Evolutionary conservation across 37 sponge, comb jelly and placozoan genomes (phyloP).

Genomic region (Chondrosia reniformis): DNA sequence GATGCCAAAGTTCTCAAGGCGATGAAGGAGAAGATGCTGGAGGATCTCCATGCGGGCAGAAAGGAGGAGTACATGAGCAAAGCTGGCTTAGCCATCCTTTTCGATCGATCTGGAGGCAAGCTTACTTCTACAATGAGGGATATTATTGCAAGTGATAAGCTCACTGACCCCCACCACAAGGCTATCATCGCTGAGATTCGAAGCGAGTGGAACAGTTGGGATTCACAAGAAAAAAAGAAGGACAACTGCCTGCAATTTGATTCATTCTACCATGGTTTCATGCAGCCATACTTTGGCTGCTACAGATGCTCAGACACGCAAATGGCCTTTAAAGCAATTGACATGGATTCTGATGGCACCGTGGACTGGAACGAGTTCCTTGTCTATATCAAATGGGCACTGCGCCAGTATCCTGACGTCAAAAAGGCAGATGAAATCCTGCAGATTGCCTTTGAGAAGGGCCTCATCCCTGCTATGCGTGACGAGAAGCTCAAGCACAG

Average conservation of each 20-base stretch:
- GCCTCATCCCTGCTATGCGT: slow-evolving; percentile 81
- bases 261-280: slow-evolving; percentile 81
- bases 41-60: slow-evolving; percentile 43
- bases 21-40: slow-evolving; percentile 78
- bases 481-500: slow-evolving; percentile 51
- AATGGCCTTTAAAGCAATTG: slow-evolving; percentile 60
- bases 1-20: slow-evolving; percentile 28
- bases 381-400: slow-evolving; percentile 83
- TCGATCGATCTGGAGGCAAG: slow-evolving; percentile 77
- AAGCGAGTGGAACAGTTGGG: slow-evolving; percentile 72
- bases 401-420: slow-evolving; percentile 65
- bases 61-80: slow-evolving; percentile 89
- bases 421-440: slow-evolving; percentile 41
- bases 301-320: slow-evolving; percentile 61
- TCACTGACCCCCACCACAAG: slow-evolving; percentile 27
- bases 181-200: slow-evolving; percentile 56
- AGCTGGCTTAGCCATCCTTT: slow-evolving; percentile 59
- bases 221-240: slow-evolving; percentile 24
- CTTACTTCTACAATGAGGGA: slow-evolving; percentile 56
- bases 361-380: slow-evolving; percentile 86
- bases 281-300: slow-evolving; percentile 90
- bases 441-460: slow-evolving; percentile 64
- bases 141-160: slow-evolving; percentile 33
- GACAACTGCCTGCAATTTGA: slow-evolving; percentile 69
- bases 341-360: slow-evolving; percentile 74